Evolutionary conservation across 1,140 invertebrate genomes (phyloP).

Genomic region (Triops cancriformis): DNA sequence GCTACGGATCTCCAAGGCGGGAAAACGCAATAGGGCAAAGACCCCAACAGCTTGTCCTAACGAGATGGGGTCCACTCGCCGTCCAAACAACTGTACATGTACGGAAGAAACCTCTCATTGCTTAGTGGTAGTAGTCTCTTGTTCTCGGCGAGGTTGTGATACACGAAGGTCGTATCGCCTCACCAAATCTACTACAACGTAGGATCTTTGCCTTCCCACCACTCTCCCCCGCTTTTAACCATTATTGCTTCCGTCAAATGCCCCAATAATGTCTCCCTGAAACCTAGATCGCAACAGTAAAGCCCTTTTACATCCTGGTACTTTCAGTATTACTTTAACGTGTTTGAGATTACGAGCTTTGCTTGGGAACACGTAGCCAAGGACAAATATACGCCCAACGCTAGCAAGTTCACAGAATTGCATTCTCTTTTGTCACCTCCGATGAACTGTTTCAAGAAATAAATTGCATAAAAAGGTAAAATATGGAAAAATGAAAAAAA

Average conservation of each 20-base stretch:
- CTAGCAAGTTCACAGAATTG: too few species aligned
- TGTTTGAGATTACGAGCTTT: neutral
- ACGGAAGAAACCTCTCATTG: neutral
- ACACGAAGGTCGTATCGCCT: too few species aligned
- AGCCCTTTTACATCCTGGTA: neutral
- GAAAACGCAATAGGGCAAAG: constrained; percentile 9
- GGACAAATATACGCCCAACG: neutral
- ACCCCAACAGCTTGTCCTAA: constrained; percentile 12
- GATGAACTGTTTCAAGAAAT: too few species aligned
- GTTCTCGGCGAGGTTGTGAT: neutral
- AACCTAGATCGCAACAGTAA: neutral
- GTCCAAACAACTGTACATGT: neutral
- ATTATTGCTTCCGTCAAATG: neutral
- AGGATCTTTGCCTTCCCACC: neutral
- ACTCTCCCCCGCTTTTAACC: neutral
- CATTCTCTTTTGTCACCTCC: too few species aligned
- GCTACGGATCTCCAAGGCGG: neutral
- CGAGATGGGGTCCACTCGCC: neutral
- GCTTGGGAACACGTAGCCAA: too few species aligned
- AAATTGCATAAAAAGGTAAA: too few species aligned
- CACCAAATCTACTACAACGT: too few species aligned
- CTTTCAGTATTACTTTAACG: neutral
- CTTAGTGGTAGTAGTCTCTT: neutral
- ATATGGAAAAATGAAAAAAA: too few species aligned
- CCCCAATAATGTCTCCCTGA: neutral